Evolutionary conservation across 1,140 invertebrate genomes (phyloP), one percentile per base, ranked within the genome.

Genomic region (Leptinotarsa defecta): DNA sequence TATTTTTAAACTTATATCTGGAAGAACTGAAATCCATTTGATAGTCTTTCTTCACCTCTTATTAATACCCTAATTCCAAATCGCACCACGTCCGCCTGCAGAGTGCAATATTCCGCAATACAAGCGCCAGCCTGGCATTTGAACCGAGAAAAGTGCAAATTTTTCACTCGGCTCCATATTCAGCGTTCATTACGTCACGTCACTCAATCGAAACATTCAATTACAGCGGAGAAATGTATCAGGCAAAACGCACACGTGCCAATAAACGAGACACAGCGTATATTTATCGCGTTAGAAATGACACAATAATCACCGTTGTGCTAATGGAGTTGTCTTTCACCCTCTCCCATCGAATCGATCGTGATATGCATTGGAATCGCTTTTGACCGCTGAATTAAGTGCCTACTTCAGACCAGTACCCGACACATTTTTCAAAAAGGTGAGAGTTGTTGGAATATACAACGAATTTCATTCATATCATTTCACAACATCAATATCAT

Each of bases 311-410:
- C 64, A 34, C 64, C 64, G 20, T 20, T 70, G 68, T 70, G 68
- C 68, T 70, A 70, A 70, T 70, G 68, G 68, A 70, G 68, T 70
- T 70, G 68, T 70, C 68, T 70, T 70, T 70, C 68, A 70, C 68
- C 68, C 68, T 70, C 68, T 49, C 20, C 11, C 20, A 4, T 65
- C 11, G 48, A 49, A 57, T 52, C 19, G 24, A 70, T 70, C 68
- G 48, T 52, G 68, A 70, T 70, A 17, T 52, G 68, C 68, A 52
- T 70, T n/a, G 68, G 43, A 24, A 70, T 70, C 13, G 64, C 27
- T 65, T n/a, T 27, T 62, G 61, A 34, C 61, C 20, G 3, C 2
- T 62, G 20, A n/a, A 4, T 62, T 62, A 62, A 62, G 34, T 43
- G 4, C 34, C 34, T 43, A 11, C 34, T 43, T 43, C 34, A 43